These are phyloP conservation scores for Pedicia rivosa DNA, from an alignment of 2,888 invertebrate species.

Conservation along the genomic window DNA sequence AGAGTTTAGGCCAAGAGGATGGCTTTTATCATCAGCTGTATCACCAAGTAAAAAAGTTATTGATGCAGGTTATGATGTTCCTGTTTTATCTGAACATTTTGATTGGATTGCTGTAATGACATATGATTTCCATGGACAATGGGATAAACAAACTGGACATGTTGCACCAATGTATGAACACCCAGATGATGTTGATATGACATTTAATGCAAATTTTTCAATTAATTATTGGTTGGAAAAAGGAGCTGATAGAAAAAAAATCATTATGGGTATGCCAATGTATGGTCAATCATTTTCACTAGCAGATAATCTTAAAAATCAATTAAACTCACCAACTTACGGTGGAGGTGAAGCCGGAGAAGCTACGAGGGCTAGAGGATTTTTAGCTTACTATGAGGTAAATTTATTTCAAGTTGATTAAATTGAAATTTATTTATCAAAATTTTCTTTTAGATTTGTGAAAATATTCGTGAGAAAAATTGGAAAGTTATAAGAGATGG, in stretches of 20 bases:
- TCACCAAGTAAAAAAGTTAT: conserved; percentile 72
- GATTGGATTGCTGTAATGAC: conserved; percentile 88
- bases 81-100: conserved; percentile 52
- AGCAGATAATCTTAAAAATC: conserved; percentile 44
- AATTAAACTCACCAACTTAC: conserved; percentile 60
- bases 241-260: conserved; percentile 62
- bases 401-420: background rate
- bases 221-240: conserved; percentile 72
- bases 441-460: conserved; percentile 45
- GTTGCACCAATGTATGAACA: conserved; percentile 73
- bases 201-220: conserved; percentile 75
- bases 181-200: conserved; percentile 53
- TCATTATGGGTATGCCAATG: conserved; percentile 76
- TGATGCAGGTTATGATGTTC: conserved; percentile 72
- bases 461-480: conserved; percentile 52
- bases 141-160: conserved; percentile 83
- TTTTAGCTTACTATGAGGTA: conserved; percentile 69
- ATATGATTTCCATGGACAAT: conserved; percentile 83
- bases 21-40: conserved; percentile 66
- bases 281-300: conserved; percentile 81
- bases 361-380: conserved; percentile 73
- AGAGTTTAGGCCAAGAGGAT: conserved; percentile 52
- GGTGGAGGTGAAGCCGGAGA: conserved; percentile 84
- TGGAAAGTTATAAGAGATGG: conserved; percentile 68
- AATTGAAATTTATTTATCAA: conserved; percentile 10